Conservation (phyloP, 2,113 vertebrate species). For the Turnix velox region DNA sequence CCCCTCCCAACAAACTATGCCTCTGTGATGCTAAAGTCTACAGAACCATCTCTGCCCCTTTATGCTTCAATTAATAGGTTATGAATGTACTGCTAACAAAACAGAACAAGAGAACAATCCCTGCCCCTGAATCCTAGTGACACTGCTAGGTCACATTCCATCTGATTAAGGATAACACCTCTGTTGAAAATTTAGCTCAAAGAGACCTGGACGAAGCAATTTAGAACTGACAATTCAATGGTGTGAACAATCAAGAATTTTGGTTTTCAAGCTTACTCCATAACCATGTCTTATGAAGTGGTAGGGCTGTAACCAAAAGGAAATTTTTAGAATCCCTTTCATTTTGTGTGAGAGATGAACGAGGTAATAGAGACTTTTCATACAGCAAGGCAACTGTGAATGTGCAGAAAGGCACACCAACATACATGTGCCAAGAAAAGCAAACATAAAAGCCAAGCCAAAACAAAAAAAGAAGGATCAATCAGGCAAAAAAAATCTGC, state of each 20-base stretch:
- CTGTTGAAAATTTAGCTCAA: background rate
- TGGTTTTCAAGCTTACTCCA: background rate
- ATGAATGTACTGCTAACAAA: background rate
- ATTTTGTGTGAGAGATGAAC: background rate
- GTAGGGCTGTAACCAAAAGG: background rate
- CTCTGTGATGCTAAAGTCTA: background rate
- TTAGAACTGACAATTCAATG: background rate
- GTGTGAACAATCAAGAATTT: background rate
- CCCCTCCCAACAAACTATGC: background rate
- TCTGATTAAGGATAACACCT: background rate
- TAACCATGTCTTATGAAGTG: background rate
- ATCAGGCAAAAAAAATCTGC: background rate
- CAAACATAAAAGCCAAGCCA: accelerated
- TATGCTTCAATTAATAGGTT: background rate
- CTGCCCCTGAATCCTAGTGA: background rate
- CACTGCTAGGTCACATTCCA: background rate
- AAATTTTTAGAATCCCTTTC: background rate
- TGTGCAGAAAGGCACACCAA: background rate
- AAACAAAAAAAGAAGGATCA: background rate
- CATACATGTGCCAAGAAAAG: background rate
- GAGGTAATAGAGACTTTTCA: background rate
- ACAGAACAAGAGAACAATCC: background rate
- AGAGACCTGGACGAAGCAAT: background rate
- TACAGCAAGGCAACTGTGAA: background rate
- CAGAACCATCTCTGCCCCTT: background rate